phyloP scores from a whole-genome alignment of 1,140 invertebrate species.

The Hormaphis cornu region DNA sequence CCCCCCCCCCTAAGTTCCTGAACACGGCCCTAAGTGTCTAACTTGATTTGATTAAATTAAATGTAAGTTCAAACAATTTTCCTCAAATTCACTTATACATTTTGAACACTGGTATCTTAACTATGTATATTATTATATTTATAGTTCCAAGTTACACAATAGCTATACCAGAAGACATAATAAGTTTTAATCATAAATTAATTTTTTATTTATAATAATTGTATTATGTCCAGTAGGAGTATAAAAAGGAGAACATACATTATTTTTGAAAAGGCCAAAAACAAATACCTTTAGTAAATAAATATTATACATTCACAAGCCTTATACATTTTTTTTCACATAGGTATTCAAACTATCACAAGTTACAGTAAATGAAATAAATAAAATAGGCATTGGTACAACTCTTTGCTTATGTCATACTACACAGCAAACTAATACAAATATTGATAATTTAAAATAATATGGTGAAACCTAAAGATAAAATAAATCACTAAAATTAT shows the following conservation, averaged over 20 bases:
- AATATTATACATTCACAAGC: conserved; percentile 30
- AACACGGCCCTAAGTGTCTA: no score
- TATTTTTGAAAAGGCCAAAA: conserved; percentile 23
- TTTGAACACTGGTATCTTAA: no score
- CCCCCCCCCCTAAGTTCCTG: no score
- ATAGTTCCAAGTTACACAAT: no score
- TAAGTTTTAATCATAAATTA: conserved; percentile 14
- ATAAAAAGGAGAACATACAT: conserved; percentile 24
- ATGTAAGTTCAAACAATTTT: no score
- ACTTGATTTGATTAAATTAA: no score
- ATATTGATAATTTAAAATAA: neutral
- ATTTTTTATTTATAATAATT: conserved; percentile 21
- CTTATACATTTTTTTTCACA: conserved; percentile 9
- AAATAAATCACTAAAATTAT: conserved; percentile 5
- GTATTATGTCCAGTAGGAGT: conserved; percentile 27
- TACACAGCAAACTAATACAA: conserved; percentile 8
- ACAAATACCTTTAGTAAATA: conserved; percentile 10
- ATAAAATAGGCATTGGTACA: conserved; percentile 11
- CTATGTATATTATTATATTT: no score
- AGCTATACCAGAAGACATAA: neutral
- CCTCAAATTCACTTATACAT: no score
- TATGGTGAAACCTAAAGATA: neutral
- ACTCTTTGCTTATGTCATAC: neutral
- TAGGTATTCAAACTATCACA: conserved; percentile 27
- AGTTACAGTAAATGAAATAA: conserved; percentile 22